A percentile compares a stretch with the other conserved stretches of the same genome.
These are phyloP conservation scores for Parascotia fuliginaria DNA, from an alignment of 2,888 invertebrate genomes.

Conservation along the genomic window DNA sequence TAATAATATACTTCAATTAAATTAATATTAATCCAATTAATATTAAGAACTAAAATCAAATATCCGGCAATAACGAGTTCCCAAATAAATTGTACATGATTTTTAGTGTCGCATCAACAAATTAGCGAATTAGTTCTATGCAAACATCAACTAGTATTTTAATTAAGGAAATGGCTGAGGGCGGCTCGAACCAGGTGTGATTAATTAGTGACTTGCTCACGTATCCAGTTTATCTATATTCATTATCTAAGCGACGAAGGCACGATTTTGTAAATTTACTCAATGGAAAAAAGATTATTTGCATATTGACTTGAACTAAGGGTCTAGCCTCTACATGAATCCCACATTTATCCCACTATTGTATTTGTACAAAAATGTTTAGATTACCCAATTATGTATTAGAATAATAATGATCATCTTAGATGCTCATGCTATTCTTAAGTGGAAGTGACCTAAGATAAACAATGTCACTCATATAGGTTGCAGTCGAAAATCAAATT, in stretches of 20 bases:
- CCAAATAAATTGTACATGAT: constrained; percentile 21
- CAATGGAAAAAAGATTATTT: constrained; percentile 48
- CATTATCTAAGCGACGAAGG: constrained; percentile 72
- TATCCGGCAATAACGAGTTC: constrained; percentile 13
- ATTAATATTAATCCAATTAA: no score
- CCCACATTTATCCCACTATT: constrained; percentile 22
- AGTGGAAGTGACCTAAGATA: no score
- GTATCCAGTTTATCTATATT: constrained; percentile 64
- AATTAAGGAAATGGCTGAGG: constrained; percentile 65
- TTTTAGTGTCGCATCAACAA: constrained; percentile 43
- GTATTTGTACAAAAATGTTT: no score
- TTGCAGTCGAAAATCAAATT: no score
- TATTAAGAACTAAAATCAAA: neutral
- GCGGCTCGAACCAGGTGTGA: constrained; percentile 52
- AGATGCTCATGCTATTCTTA: no score
- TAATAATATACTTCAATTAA: no score
- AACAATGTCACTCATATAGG: no score
- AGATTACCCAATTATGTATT: no score
- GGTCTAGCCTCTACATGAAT: constrained; percentile 21
- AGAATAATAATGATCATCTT: no score
- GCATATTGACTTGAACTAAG: constrained; percentile 49
- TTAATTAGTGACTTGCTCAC: constrained; percentile 71
- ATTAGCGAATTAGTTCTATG: constrained; percentile 43
- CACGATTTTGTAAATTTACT: constrained; percentile 72
- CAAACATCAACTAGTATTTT: constrained; percentile 57